phyloP scores from a whole-genome alignment of 2,888 invertebrate genomes.

The Morinoia aosen region DNA sequence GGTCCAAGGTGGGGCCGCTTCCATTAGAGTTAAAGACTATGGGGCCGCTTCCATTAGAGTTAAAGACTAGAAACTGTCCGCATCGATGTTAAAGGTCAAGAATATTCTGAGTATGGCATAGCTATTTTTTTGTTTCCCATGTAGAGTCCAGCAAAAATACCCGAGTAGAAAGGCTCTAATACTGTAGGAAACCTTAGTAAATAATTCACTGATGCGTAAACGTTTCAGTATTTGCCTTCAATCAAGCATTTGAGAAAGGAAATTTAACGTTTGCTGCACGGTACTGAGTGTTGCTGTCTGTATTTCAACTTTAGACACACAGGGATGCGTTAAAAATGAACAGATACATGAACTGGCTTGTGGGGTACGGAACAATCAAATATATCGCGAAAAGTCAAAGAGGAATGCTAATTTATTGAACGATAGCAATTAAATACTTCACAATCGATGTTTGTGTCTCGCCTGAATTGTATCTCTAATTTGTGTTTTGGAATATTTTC shows the following conservation, averaged over 20 bases:
- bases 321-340: too few species aligned
- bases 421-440: not conserved
- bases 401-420: not conserved
- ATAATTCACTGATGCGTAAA: too few species aligned
- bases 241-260: too few species aligned
- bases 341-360: not conserved
- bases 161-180: not conserved
- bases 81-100: not conserved
- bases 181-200: not conserved
- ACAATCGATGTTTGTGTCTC: not conserved
- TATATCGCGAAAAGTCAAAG: too few species aligned
- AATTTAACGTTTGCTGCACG: too few species aligned
- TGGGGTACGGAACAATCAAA: too few species aligned
- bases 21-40: not conserved
- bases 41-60: too few species aligned
- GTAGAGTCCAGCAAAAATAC: not conserved
- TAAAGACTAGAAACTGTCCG: not conserved
- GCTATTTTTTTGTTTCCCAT: not conserved
- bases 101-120: not conserved
- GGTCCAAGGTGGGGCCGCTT: not conserved
- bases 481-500: too few species aligned
- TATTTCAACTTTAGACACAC: too few species aligned
- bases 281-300: too few species aligned
- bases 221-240: too few species aligned
- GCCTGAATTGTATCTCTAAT: not conserved